These are phyloP conservation scores for Sympetrum striolatum DNA, from an alignment of 2,888 invertebrate genomes.

Conservation along the genomic window DNA sequence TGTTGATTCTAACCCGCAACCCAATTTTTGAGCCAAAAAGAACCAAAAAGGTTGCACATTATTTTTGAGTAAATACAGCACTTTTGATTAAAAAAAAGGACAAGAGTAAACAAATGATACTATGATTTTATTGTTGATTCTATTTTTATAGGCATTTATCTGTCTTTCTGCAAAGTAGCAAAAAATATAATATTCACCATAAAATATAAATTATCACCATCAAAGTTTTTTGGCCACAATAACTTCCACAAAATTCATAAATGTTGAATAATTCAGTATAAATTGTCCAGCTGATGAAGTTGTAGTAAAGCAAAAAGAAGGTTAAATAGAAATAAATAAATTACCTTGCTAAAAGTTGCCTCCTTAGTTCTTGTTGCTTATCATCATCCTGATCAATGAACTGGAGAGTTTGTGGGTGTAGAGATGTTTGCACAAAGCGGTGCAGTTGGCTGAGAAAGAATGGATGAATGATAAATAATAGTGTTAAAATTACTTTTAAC, in stretches of 20 bases:
- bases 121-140: no score
- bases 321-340: neutral
- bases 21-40: no score
- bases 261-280: neutral
- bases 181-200: no score
- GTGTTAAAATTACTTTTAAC: neutral
- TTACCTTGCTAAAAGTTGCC: slow-evolving; percentile 54
- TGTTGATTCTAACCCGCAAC: no score
- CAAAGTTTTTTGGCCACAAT: neutral
- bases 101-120: no score
- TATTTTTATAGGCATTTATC: no score
- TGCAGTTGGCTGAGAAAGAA: slow-evolving; percentile 69
- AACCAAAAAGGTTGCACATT: no score
- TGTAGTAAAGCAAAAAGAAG: neutral
- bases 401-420: slow-evolving; percentile 58
- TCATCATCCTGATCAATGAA: slow-evolving; percentile 56
- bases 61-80: no score
- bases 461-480: no score
- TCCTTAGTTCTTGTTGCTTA: slow-evolving; percentile 56
- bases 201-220: no score
- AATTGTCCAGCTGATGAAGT: neutral
- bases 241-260: neutral
- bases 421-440: slow-evolving; percentile 74
- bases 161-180: no score
- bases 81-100: no score